Percentiles rank a stretch among this genome's conserved stretches.
Conservation (phyloP, 2,888 invertebrate species). For the Junonia oenone region DNA sequence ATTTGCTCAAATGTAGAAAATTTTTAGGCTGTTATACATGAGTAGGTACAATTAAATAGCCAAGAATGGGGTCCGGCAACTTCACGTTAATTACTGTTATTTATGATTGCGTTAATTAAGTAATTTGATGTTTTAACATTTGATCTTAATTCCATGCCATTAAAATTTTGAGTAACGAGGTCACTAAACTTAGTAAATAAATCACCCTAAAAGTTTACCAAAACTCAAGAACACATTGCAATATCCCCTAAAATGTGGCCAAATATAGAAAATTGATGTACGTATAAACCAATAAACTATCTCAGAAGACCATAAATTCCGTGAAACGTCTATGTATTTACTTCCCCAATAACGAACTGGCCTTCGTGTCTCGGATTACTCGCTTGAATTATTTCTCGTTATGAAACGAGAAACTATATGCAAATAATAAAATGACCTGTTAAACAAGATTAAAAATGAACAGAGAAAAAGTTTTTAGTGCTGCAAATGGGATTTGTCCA, state of each 20-base stretch:
- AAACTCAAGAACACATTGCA: background rate
- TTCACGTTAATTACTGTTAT: too few species aligned
- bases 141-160: background rate
- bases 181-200: background rate
- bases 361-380: background rate
- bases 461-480: too few species aligned
- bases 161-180: too few species aligned
- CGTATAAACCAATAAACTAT: background rate
- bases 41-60: too few species aligned
- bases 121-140: too few species aligned
- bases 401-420: background rate
- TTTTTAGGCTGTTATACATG: too few species aligned
- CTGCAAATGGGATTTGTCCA: too few species aligned
- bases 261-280: background rate
- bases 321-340: background rate
- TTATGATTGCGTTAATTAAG: too few species aligned
- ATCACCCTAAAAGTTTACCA: background rate
- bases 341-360: background rate
- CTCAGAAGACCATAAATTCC: background rate
- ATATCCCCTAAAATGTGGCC: background rate
- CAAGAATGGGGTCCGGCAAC: too few species aligned
- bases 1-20: too few species aligned
- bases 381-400: background rate
- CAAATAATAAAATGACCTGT: background rate
- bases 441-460: too few species aligned